These are phyloP conservation scores for Aporophyla nigra DNA, from an alignment of 2,888 invertebrate species.

Conservation along the genomic window DNA sequence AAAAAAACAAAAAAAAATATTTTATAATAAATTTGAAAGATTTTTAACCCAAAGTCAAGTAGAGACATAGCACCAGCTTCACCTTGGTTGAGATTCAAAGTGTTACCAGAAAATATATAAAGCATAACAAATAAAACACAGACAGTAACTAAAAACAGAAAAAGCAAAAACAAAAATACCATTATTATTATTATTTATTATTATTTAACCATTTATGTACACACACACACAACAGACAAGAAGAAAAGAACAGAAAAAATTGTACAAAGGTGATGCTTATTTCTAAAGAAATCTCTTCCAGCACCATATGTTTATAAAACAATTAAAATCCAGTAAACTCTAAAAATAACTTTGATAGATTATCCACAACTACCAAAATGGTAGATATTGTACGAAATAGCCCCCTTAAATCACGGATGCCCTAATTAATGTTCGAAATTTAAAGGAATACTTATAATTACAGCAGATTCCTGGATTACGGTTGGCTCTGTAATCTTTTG, in stretches of 20 bases:
- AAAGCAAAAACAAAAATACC: slow-evolving; percentile 19
- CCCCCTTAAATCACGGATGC: slow-evolving; percentile 79
- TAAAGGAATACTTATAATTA: slow-evolving; percentile 86
- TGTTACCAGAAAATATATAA: background rate
- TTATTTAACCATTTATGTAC: too few relatives aligned
- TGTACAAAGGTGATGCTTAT: too few relatives aligned
- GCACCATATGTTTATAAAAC: slow-evolving; percentile 6
- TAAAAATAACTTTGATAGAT: slow-evolving; percentile 57
- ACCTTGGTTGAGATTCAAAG: background rate
- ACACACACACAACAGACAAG: too few relatives aligned
- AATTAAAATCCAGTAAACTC: slow-evolving; percentile 50
- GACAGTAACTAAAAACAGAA: background rate
- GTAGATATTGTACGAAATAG: slow-evolving; percentile 69
- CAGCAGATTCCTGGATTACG: slow-evolving; percentile 84
- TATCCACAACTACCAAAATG: slow-evolving; percentile 58
- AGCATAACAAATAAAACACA: background rate
- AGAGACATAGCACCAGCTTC: too few relatives aligned
- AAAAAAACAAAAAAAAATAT: background rate
- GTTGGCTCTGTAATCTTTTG: slow-evolving; percentile 86
- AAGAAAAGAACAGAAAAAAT: too few relatives aligned
- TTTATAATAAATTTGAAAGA: too few relatives aligned
- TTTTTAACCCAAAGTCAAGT: too few relatives aligned
- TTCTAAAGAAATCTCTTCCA: too few relatives aligned
- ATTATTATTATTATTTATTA: too few relatives aligned
- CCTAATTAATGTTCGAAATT: slow-evolving; percentile 85